Percentiles rank a stretch among this genome's conserved stretches.
Conservation (phyloP, 2,888 invertebrate genomes). For the Callinectes sapidus region DNA sequence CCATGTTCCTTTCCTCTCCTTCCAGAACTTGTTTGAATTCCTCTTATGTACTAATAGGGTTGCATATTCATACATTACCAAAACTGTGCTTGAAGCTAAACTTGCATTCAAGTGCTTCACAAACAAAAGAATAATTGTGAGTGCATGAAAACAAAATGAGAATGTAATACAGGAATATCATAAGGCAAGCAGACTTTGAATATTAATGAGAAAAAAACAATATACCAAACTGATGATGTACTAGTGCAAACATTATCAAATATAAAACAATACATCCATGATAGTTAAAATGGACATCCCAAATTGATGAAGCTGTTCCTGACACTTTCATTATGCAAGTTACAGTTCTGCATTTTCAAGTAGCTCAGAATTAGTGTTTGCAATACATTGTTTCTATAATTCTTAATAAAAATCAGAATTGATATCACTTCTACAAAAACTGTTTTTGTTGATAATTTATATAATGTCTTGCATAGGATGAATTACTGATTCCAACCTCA, state of each 20-base stretch:
- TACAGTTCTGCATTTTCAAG: neutral
- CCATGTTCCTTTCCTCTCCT: neutral
- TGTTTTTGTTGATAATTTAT: neutral
- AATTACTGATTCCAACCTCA: neutral
- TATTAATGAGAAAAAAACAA: neutral
- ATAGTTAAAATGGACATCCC: neutral
- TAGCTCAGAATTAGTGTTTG: neutral
- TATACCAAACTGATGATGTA: neutral
- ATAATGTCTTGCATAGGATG: neutral
- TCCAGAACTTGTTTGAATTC: neutral
- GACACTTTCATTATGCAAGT: neutral
- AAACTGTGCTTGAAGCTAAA: neutral
- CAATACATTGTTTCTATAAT: neutral
- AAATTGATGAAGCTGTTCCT: neutral
- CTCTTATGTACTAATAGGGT: neutral
- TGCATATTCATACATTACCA: neutral
- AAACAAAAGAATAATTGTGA: neutral
- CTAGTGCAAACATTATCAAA: neutral
- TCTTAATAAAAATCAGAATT: neutral
- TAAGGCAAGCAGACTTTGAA: neutral
- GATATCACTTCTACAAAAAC: neutral
- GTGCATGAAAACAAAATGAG: constrained; percentile 14
- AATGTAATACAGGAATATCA: neutral
- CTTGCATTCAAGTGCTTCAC: neutral
- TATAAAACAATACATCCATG: neutral